phyloP scores from a whole-genome alignment of 2,888 invertebrate species.

The Spilosoma lubricipeda region DNA sequence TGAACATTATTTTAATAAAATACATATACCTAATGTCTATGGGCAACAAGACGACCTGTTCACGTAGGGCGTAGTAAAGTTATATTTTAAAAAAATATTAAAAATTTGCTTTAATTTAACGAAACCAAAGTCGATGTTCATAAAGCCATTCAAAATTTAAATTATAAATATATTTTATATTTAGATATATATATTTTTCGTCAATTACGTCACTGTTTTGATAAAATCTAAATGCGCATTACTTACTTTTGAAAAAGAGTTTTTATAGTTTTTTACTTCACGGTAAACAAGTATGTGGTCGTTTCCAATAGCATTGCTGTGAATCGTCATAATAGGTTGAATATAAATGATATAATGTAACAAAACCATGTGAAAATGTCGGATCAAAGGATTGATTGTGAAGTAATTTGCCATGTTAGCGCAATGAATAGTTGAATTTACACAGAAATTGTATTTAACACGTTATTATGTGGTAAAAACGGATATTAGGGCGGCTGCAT shows the following conservation, averaged over 20 bases:
- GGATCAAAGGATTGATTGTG: conserved; percentile 57
- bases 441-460: conserved; percentile 68
- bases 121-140: too few species aligned
- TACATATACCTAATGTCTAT: too few species aligned
- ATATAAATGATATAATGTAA: conserved; percentile 35
- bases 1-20: not conserved
- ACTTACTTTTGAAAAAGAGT: not conserved
- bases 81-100: too few species aligned
- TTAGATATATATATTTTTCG: too few species aligned
- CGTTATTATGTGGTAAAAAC: conserved; percentile 66
- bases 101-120: too few species aligned
- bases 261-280: not conserved
- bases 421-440: conserved; percentile 66
- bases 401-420: conserved; percentile 67
- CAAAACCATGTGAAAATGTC: conserved; percentile 67
- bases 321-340: conserved; percentile 39
- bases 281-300: not conserved
- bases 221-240: not conserved
- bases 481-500: conserved; percentile 43
- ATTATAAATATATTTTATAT: too few species aligned
- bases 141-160: too few species aligned
- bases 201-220: too few species aligned
- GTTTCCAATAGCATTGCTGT: conserved; percentile 15
- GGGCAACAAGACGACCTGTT: too few species aligned
- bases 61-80: too few species aligned